phyloP scores from a whole-genome alignment of 1,140 invertebrate species.

The Drosophila truncata region DNA sequence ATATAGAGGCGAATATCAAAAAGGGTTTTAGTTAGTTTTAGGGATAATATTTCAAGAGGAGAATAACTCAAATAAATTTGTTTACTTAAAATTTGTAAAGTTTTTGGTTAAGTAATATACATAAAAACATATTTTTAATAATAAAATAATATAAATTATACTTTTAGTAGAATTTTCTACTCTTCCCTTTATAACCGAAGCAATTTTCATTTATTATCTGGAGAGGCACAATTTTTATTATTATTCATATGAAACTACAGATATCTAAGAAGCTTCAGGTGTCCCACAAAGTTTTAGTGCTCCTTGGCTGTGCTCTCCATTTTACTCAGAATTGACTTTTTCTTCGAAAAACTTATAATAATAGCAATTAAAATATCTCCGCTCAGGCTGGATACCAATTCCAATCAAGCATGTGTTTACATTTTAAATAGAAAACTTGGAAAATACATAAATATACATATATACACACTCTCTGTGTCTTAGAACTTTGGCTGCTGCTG shows the following conservation, averaged over 20 bases:
- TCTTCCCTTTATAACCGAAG: neutral
- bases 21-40: neutral
- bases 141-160: neutral
- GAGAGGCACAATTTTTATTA: neutral
- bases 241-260: conserved; percentile 3
- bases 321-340: conserved; percentile 22
- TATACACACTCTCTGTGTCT: conserved; percentile 20
- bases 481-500: conserved; percentile 54
- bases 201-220: conserved; percentile 1
- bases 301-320: neutral
- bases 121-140: neutral
- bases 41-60: too few relatives aligned
- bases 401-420: conserved; percentile 80
- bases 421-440: conserved; percentile 79
- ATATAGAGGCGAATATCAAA: neutral
- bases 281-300: neutral
- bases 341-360: conserved; percentile 51
- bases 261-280: conserved; percentile 20
- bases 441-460: conserved; percentile 53
- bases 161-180: too few relatives aligned
- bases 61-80: neutral
- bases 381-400: conserved; percentile 50
- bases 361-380: conserved; percentile 74
- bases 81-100: too few relatives aligned
- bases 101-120: neutral